These are phyloP conservation scores for Pseudomyrmex sp. DNA, from an alignment of 1,140 invertebrate species.

Conservation along the genomic window DNA sequence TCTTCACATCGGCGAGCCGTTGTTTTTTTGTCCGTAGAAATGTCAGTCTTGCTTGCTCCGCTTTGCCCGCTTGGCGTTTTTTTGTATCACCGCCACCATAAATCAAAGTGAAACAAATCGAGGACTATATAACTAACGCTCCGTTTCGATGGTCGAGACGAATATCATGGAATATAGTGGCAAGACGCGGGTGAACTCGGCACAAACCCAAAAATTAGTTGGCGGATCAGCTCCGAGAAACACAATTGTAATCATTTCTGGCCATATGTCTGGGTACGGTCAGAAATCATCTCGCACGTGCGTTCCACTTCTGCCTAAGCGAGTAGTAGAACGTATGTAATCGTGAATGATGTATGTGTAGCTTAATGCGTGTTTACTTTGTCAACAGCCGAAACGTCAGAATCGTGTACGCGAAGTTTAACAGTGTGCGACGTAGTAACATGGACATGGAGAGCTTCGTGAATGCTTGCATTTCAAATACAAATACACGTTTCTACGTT, in stretches of 20 bases:
- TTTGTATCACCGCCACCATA: conserved; percentile 59
- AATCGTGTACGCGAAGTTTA: conserved; percentile 25
- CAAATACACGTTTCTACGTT: conserved; percentile 23
- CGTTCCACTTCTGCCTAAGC: conserved; percentile 55
- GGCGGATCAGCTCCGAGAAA: conserved; percentile 59
- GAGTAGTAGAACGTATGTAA: conserved; percentile 22
- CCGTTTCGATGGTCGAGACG: conserved; percentile 60
- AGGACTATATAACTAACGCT: conserved; percentile 46
- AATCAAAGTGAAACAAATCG: conserved; percentile 65
- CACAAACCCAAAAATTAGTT: conserved; percentile 71
- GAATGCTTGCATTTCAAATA: neutral
- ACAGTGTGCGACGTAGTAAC: conserved; percentile 10
- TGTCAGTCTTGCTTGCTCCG: conserved; percentile 31
- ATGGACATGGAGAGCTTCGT: neutral
- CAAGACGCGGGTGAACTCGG: conserved; percentile 61
- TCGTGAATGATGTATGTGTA: conserved; percentile 42
- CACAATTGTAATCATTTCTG: conserved; percentile 65
- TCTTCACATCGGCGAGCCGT: conserved; percentile 33
- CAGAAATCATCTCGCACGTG: conserved; percentile 48
- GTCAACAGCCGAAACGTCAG: conserved; percentile 33
- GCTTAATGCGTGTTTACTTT: conserved; percentile 53
- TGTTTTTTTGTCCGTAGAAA: conserved; percentile 40
- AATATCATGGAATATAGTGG: conserved; percentile 48
- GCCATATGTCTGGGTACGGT: conserved; percentile 38
- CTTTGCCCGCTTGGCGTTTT: conserved; percentile 39